Percentiles rank a stretch among this genome's conserved stretches.
These are phyloP conservation scores for Drosophila jambulina DNA, from an alignment of 1,140 invertebrate species.

Conservation along the genomic window DNA sequence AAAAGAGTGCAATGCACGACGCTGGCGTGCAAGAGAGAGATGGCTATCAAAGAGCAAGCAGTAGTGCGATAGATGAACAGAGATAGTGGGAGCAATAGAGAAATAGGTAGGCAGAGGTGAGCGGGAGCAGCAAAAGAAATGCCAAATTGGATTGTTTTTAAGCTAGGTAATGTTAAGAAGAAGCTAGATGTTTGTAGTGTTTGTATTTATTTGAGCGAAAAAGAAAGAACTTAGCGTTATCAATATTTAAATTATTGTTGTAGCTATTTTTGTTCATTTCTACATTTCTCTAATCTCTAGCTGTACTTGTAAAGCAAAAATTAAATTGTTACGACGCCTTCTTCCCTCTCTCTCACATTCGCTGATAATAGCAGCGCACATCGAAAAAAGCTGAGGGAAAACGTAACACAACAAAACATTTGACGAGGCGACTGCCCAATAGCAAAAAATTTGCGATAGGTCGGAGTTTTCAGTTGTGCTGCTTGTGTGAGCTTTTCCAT, in stretches of 20 bases:
- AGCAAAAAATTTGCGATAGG: slow-evolving; percentile 80
- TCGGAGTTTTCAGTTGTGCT: slow-evolving; percentile 62
- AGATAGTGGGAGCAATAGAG: slow-evolving; percentile 30
- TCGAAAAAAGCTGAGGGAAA: slow-evolving; percentile 27
- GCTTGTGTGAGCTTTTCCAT: slow-evolving; percentile 28
- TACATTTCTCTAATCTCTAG: neutral
- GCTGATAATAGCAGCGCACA: slow-evolving; percentile 57
- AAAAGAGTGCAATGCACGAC: slow-evolving; percentile 71
- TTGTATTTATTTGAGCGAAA: too few relatives aligned
- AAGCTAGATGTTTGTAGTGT: too few relatives aligned
- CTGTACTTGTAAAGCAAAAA: slow-evolving; percentile 66
- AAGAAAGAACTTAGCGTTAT: too few relatives aligned
- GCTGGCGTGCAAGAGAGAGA: slow-evolving; percentile 37
- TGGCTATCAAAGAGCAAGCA: slow-evolving; percentile 21
- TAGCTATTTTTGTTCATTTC: neutral
- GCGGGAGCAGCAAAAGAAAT: neutral
- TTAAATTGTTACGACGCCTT: slow-evolving; percentile 67
- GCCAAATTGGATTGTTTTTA: neutral
- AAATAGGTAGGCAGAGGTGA: slow-evolving; percentile 20
- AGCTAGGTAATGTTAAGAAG: too few relatives aligned
- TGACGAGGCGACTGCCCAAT: slow-evolving; percentile 67
- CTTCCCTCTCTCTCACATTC: slow-evolving; percentile 33
- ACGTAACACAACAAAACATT: slow-evolving; percentile 41
- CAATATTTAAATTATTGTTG: too few relatives aligned
- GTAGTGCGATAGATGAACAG: slow-evolving; percentile 40